Conservation (phyloP, 2,888 invertebrate species). For the Dynastes tityus region DNA sequence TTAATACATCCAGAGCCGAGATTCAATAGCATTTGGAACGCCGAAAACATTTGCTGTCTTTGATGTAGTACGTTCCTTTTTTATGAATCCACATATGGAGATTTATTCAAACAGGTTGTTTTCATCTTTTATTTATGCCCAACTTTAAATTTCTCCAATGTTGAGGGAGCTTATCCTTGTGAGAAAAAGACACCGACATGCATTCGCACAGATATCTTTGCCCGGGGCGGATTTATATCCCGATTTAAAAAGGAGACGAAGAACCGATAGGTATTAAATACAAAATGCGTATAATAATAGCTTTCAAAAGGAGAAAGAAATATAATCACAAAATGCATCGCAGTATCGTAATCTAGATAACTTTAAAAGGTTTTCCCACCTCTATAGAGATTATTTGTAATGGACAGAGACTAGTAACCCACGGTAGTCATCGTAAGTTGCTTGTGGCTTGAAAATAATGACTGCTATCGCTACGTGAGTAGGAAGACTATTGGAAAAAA, state of each 20-base stretch:
- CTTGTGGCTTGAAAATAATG: slow-evolving; percentile 20
- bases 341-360: not conserved
- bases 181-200: slow-evolving; percentile 19
- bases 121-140: slow-evolving; percentile 44
- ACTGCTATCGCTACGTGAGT: slow-evolving; percentile 11
- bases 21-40: slow-evolving; percentile 36
- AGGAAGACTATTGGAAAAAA: not conserved
- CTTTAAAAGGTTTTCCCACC: not conserved
- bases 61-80: slow-evolving; percentile 45
- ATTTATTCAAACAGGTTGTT: slow-evolving; percentile 48
- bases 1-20: slow-evolving; percentile 2
- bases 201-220: not conserved
- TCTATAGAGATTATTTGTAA: not conserved
- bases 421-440: not conserved
- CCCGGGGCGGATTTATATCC: not conserved
- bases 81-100: slow-evolving; percentile 45
- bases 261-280: slow-evolving; percentile 6
- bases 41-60: slow-evolving; percentile 40
- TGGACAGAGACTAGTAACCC: not conserved
- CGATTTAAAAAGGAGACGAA: not conserved
- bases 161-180: slow-evolving; percentile 13
- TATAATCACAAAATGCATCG: slow-evolving; percentile 10
- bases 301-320: not conserved
- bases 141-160: slow-evolving; percentile 38
- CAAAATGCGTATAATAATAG: not conserved